These are phyloP conservation scores for Anthoptus insignis DNA, from an alignment of 2,888 invertebrate species.

Conservation along the genomic window DNA sequence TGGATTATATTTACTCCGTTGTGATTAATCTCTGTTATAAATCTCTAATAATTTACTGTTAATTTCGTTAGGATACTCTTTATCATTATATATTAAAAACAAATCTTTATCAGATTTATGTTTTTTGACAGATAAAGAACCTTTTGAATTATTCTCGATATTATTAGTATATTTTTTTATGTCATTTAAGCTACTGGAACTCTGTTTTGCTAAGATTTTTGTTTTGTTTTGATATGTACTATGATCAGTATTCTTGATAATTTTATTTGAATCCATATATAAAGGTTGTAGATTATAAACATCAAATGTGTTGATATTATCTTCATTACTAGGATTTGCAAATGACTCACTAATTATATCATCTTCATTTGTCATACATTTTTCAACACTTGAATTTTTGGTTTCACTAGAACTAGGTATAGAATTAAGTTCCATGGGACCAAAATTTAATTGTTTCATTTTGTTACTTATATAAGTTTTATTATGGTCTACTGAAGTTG, in stretches of 20 bases:
- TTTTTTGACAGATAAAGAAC: constrained; percentile 40
- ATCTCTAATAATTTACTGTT: constrained; percentile 25
- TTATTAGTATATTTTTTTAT: constrained; percentile 45
- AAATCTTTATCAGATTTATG: constrained; percentile 62
- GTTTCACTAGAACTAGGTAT: constrained; percentile 54
- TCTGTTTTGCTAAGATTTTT: constrained; percentile 45
- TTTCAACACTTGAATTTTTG: constrained; percentile 43
- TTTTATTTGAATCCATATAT: constrained; percentile 55
- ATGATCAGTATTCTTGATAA: constrained; percentile 42
- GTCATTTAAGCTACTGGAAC: constrained; percentile 46
- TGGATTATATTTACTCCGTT: background rate
- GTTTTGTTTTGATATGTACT: background rate
- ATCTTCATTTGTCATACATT: constrained; percentile 20
- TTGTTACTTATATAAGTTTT: constrained; percentile 68
- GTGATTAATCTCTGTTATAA: constrained; percentile 26
- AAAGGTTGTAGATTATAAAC: constrained; percentile 61
- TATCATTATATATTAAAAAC: constrained; percentile 69
- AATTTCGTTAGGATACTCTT: constrained; percentile 37
- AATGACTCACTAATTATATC: background rate
- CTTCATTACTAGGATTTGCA: constrained; percentile 36
- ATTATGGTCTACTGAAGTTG: constrained; percentile 59
- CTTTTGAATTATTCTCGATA: constrained; percentile 44
- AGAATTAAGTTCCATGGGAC: constrained; percentile 65
- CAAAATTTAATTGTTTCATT: constrained; percentile 60
- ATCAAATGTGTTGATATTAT: constrained; percentile 56